These are phyloP conservation scores for Aleiodes testaceus DNA, from an alignment of 2,888 invertebrate genomes.

Conservation along the genomic window DNA sequence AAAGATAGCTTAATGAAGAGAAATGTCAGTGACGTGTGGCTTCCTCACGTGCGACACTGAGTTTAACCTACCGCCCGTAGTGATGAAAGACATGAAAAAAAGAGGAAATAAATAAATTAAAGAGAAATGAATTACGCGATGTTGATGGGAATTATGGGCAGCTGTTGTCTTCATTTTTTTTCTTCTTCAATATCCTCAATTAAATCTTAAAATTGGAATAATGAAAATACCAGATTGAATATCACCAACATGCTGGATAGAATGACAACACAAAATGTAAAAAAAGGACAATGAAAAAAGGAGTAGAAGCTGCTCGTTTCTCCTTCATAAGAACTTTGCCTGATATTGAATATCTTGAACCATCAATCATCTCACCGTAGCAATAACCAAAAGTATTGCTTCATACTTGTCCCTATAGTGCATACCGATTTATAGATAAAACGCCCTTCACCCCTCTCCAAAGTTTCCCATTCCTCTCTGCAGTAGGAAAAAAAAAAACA, in stretches of 20 bases:
- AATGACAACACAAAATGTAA: slow-evolving; percentile 10
- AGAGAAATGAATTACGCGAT: not conserved
- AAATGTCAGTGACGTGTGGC: slow-evolving; percentile 50
- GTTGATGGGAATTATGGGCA: not conserved
- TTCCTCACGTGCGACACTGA: slow-evolving; percentile 41
- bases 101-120: not conserved
- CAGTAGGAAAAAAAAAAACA: not conserved
- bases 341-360: slow-evolving; percentile 71
- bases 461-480: slow-evolving; percentile 11
- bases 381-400: slow-evolving; percentile 66
- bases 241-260: not conserved
- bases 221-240: not conserved
- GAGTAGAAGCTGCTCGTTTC: not conserved
- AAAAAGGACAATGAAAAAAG: slow-evolving; percentile 8
- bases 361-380: slow-evolving; percentile 67
- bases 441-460: slow-evolving; percentile 37
- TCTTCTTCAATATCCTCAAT: no score
- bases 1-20: slow-evolving; percentile 54
- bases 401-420: slow-evolving; percentile 55
- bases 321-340: slow-evolving; percentile 52
- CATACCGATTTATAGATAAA: slow-evolving; percentile 50
- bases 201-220: no score
- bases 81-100: slow-evolving; percentile 18
- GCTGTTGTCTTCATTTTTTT: not conserved
- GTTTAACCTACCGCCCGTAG: slow-evolving; percentile 25